These are phyloP conservation scores for Oreortyx pictus DNA, from an alignment of 2,797 vertebrate species.

Conservation along the genomic window DNA sequence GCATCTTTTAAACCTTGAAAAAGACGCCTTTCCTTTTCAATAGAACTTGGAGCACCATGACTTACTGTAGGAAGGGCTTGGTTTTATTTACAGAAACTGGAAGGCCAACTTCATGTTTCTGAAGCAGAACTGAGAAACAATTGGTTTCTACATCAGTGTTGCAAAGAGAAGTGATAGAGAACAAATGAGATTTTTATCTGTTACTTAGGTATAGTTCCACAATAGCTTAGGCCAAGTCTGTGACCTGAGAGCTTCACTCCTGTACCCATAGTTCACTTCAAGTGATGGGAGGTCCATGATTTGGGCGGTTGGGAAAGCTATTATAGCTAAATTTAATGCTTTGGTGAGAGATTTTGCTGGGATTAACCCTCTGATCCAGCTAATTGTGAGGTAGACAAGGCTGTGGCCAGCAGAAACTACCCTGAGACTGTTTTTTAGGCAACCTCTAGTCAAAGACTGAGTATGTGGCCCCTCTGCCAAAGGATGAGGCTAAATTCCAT, in stretches of 20 bases:
- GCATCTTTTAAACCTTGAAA: not conserved
- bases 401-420: not conserved
- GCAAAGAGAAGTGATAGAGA: not conserved
- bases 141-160: not conserved
- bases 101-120: slow-evolving; percentile 16
- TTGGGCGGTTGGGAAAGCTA: not conserved
- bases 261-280: not conserved
- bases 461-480: not conserved
- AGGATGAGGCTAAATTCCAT: not conserved
- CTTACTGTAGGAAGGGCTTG: not conserved
- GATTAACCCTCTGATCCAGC: not conserved
- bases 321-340: not conserved
- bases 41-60: not conserved
- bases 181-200: not conserved
- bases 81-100: slow-evolving; percentile 2
- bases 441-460: not conserved
- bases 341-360: not conserved
- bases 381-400: not conserved
- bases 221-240: not conserved
- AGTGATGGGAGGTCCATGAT: rapidly evolving
- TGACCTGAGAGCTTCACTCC: not conserved
- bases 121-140: slow-evolving; percentile 31
- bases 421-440: not conserved
- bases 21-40: not conserved
- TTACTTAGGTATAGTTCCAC: not conserved